Evolutionary conservation across 2,113 vertebrate genomes (phyloP).

Genomic region (Alectura lathami): DNA sequence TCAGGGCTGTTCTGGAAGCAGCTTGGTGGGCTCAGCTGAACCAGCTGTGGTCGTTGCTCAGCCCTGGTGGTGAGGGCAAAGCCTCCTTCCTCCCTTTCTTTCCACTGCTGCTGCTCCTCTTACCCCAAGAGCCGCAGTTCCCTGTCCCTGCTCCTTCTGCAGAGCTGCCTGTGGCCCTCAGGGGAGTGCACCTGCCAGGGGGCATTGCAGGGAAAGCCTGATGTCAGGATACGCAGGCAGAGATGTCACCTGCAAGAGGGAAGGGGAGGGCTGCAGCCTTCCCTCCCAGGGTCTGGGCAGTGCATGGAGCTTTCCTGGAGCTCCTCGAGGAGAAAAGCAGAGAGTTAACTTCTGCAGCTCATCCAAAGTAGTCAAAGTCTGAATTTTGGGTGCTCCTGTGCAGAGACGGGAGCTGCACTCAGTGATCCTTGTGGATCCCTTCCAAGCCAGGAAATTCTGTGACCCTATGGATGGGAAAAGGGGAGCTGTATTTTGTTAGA

Average conservation of each 20-base stretch:
- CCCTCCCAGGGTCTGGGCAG: background rate
- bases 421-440: background rate
- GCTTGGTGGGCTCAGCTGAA: rapidly evolving
- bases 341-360: background rate
- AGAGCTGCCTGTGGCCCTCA: background rate
- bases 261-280: background rate
- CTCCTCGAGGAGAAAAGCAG: background rate
- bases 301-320: background rate
- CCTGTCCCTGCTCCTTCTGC: background rate
- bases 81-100: background rate
- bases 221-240: background rate
- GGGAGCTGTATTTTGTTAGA: background rate
- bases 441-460: background rate
- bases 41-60: background rate
- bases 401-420: background rate
- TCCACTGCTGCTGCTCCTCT: background rate
- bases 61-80: background rate
- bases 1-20: background rate
- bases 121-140: background rate
- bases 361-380: background rate
- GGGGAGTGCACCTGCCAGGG: background rate
- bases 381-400: background rate
- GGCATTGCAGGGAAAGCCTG: background rate
- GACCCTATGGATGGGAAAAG: background rate
- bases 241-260: background rate